These are phyloP conservation scores for Reticulitermes lucifugus DNA, from an alignment of 2,888 invertebrate species.

Conservation along the genomic window DNA sequence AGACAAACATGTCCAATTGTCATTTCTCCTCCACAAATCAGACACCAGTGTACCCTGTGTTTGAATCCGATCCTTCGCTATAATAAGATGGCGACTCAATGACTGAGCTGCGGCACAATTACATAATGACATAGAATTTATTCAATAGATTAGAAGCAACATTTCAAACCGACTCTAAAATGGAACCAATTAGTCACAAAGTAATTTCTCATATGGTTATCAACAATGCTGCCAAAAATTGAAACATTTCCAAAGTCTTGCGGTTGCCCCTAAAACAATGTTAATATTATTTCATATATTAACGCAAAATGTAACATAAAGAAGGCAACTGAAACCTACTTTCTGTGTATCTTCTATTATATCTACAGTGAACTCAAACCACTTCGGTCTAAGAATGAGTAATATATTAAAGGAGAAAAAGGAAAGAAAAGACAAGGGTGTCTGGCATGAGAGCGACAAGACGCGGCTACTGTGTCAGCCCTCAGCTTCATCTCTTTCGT, in stretches of 20 bases:
- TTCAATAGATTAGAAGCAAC: too few species aligned
- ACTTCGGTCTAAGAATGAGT: constrained; percentile 3
- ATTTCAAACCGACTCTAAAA: too few species aligned
- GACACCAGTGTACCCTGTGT: too few species aligned
- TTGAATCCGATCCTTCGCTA: too few species aligned
- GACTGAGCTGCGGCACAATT: too few species aligned
- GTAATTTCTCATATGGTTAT: too few species aligned
- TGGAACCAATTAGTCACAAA: too few species aligned
- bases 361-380: background rate
- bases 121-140: too few species aligned
- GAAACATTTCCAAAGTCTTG: background rate
- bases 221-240: too few species aligned
- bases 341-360: background rate
- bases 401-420: constrained; percentile 2
- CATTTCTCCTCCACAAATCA: too few species aligned
- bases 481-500: constrained; percentile 20
- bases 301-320: background rate
- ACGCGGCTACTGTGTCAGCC: constrained; percentile 26
- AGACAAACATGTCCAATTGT: too few species aligned
- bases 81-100: too few species aligned
- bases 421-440: constrained; percentile 19
- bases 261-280: background rate
- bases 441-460: constrained; percentile 11
- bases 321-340: background rate
- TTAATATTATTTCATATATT: background rate